Evolutionary conservation across 2,888 invertebrate genomes (phyloP).

Genomic region (Oscheius sp.): DNA sequence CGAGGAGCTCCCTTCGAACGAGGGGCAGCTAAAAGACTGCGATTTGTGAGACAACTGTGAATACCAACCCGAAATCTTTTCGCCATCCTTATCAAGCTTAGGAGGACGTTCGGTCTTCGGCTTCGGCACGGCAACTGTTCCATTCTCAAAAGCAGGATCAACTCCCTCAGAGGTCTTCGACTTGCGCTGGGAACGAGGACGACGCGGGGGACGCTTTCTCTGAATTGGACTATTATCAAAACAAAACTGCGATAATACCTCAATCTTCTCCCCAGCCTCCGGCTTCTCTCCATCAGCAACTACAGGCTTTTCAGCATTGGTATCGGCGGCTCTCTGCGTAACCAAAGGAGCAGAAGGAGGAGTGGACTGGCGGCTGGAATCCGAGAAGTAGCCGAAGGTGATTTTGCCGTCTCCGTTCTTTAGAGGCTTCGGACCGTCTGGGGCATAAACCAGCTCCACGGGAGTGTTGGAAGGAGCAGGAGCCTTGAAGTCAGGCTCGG

Average conservation of each 20-base stretch:
- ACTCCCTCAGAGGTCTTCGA: background rate
- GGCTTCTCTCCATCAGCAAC: background rate
- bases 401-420: background rate
- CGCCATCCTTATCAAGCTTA: background rate
- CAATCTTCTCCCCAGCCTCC: background rate
- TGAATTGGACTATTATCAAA: background rate
- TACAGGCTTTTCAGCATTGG: background rate
- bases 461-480: too few species aligned
- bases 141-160: background rate
- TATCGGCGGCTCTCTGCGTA: background rate
- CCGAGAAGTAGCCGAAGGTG: slow-evolving; percentile 24
- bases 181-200: too few species aligned
- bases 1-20: slow-evolving; percentile 4
- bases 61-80: too few species aligned
- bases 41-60: too few species aligned
- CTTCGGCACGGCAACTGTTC: background rate
- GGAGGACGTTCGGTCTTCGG: slow-evolving; percentile 1
- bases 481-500: too few species aligned
- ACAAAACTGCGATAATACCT: background rate
- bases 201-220: background rate
- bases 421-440: background rate
- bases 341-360: background rate
- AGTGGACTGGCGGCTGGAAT: background rate
- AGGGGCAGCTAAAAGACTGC: background rate
- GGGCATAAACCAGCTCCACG: too few species aligned